Conservation (phyloP, 2,888 invertebrate genomes). For the Nomada lathburiana region DNA sequence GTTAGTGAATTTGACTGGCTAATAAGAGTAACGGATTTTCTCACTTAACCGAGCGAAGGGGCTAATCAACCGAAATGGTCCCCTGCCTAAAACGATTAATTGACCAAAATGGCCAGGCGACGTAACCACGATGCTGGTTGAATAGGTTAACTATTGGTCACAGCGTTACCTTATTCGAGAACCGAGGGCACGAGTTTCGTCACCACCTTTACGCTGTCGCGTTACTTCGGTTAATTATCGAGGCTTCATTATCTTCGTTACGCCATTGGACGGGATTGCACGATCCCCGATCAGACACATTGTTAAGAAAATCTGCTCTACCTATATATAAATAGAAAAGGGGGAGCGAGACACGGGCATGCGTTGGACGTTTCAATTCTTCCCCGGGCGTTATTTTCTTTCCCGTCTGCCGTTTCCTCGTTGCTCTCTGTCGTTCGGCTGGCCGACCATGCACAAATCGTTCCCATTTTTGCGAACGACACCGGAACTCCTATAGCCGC, state of each 20-base stretch:
- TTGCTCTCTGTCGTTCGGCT: too few relatives aligned
- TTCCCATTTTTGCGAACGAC: too few relatives aligned
- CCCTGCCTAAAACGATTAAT: conserved; percentile 48
- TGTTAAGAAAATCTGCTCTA: not conserved
- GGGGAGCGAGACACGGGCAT: too few relatives aligned
- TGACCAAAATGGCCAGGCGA: conserved; percentile 40
- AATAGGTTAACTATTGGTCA: conserved; percentile 16
- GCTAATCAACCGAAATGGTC: conserved; percentile 39
- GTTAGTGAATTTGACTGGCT: conserved; percentile 8
- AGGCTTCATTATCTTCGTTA: not conserved
- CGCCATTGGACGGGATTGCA: not conserved
- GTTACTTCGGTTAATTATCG: not conserved
- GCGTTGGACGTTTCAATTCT: too few relatives aligned
- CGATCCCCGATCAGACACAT: too few relatives aligned
- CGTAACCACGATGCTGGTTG: conserved; percentile 14
- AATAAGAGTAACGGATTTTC: conserved; percentile 48
- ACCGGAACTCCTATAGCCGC: too few relatives aligned
- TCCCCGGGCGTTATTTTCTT: too few relatives aligned
- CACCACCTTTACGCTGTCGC: not conserved
- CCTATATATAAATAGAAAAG: not conserved
- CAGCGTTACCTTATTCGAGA: not conserved
- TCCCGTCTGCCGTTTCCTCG: too few relatives aligned
- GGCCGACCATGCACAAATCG: too few relatives aligned
- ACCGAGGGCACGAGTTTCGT: not conserved
- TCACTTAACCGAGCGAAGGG: conserved; percentile 43